These are phyloP conservation scores for Fabriciana adippe DNA, from an alignment of 2,888 invertebrate species.

Conservation along the genomic window DNA sequence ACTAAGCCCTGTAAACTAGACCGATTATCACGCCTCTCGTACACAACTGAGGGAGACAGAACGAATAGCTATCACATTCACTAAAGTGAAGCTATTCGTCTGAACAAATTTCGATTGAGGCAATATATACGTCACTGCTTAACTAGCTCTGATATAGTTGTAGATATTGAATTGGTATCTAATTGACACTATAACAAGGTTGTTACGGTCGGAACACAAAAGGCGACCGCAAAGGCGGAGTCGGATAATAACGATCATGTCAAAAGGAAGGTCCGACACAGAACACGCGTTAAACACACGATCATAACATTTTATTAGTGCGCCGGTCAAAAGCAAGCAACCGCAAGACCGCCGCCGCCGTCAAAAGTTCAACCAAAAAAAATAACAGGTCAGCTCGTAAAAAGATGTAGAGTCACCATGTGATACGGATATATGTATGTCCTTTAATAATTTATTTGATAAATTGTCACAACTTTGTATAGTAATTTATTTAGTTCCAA, in stretches of 20 bases:
- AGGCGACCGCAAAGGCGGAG: constrained; percentile 76
- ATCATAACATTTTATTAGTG: constrained; percentile 83
- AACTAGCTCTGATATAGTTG: constrained; percentile 70
- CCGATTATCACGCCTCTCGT: constrained; percentile 65
- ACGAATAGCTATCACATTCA: constrained; percentile 32
- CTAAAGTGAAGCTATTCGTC: constrained; percentile 52
- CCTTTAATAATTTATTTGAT: constrained; percentile 30
- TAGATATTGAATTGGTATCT: constrained; percentile 66
- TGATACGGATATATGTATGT: constrained; percentile 28
- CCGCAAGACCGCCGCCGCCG: constrained; percentile 70
- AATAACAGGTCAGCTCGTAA: constrained; percentile 77
- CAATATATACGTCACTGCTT: constrained; percentile 48
- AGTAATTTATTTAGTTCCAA: constrained; percentile 9
- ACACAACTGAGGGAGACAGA: constrained; percentile 30
- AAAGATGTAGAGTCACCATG: constrained; percentile 74
- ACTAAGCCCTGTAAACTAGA: constrained; percentile 73
- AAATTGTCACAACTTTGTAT: constrained; percentile 12
- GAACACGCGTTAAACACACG: constrained; percentile 81
- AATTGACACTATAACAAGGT: constrained; percentile 80
- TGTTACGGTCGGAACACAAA: constrained; percentile 74
- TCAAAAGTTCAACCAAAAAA: constrained; percentile 78
- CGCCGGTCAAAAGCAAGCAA: constrained; percentile 80
- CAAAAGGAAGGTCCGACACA: constrained; percentile 80
- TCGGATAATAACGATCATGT: constrained; percentile 78
- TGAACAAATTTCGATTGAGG: constrained; percentile 52